Evolutionary conservation across 2,888 invertebrate genomes (phyloP), one percentile per base, ranked within the genome.

Genomic region (Lasioglossum morio): DNA sequence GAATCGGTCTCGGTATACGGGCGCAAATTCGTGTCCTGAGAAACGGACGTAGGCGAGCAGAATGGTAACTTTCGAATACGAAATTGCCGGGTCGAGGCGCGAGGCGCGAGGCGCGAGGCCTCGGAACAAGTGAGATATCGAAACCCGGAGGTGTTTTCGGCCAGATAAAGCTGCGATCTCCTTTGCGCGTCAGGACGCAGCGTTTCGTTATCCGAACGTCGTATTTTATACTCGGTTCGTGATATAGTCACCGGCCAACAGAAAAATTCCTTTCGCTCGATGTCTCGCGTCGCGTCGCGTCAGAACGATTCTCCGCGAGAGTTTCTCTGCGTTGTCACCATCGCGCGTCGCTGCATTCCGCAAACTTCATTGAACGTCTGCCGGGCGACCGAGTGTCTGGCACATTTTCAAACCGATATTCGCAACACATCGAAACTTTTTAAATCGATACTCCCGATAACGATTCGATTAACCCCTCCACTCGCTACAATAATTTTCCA

Each of bases 1-100:
- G 75, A 84, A 80, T 78, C 81, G 48, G 72, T 74, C 75, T n/a
- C 77, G 79, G 34, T 80, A 92, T 91, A 91, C 91, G 91, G 91
- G 91, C 88, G 82, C 85, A 72, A 89, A 89, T 88, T 89, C 79
- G 79, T 85, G 76, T 48, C 77, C 43, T n/a, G 72, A 37, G 77
- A 79, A 79, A 66, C 60, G 12, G 4, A 77, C 27, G 27, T 78
- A 40, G 30, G 34, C 78, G 43, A 34, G 34, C 37, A 2, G 73
- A 57, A 70, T 46, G 34, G 14, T 14, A 69, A 48, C 74, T 74
- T n/a, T 4, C 27, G 40, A 16, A 19, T 34, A 43, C 30, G n/a
- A 34, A 23, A 46, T 16, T 63, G 66, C 77, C 63, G 19, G 57
- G 69, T 34, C 37, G 60, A 77, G 69, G 40, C 69, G 10, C 34